Conservation (phyloP, 2,888 invertebrate genomes). For the Phengaris alcon region DNA sequence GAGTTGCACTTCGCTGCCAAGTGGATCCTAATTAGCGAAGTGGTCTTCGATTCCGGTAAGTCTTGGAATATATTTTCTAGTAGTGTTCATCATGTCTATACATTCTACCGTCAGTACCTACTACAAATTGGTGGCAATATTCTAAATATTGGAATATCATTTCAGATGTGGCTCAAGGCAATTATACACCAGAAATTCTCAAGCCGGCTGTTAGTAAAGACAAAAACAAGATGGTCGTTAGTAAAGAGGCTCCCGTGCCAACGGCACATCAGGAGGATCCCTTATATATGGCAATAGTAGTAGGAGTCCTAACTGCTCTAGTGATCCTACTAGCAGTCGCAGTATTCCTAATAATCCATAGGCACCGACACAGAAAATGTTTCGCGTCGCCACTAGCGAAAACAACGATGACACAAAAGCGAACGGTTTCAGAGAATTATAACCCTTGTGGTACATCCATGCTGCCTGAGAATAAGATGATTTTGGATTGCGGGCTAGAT, state of each 20-base stretch:
- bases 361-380: slow-evolving; percentile 85
- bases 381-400: slow-evolving; percentile 84
- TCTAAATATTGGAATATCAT: slow-evolving; percentile 31
- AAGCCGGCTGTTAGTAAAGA: slow-evolving; percentile 76
- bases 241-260: slow-evolving; percentile 81
- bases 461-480: slow-evolving; percentile 74
- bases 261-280: slow-evolving; percentile 85
- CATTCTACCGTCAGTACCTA: no score
- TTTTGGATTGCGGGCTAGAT: slow-evolving; percentile 79
- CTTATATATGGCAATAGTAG: slow-evolving; percentile 86
- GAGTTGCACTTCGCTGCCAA: slow-evolving; percentile 87
- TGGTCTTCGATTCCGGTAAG: slow-evolving; percentile 90
- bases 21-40: slow-evolving; percentile 95
- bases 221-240: slow-evolving; percentile 68
- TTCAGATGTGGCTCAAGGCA: slow-evolving; percentile 83
- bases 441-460: slow-evolving; percentile 77
- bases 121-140: not conserved
- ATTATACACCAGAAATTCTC: slow-evolving; percentile 84
- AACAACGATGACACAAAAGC: slow-evolving; percentile 62
- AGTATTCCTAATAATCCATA: slow-evolving; percentile 84
- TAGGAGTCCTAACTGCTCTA: slow-evolving; percentile 86
- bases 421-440: slow-evolving; percentile 76
- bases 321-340: slow-evolving; percentile 85
- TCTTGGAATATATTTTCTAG: slow-evolving; percentile 32
- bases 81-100: no score